Conservation (phyloP, 2,888 invertebrate genomes). For the Hololepta plana region DNA sequence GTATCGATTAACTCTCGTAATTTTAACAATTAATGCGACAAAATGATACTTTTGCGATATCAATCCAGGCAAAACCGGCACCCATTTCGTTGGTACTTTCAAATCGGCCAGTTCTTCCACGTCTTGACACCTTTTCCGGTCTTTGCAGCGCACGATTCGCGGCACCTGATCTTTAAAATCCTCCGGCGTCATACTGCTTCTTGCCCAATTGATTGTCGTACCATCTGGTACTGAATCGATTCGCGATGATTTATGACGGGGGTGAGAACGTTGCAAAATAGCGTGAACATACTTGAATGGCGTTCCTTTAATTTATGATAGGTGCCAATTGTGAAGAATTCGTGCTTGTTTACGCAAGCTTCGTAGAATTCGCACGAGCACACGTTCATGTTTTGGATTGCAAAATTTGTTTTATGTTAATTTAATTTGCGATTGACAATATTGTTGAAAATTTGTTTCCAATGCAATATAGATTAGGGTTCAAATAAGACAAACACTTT, state of each 20-base stretch:
- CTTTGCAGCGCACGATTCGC: conserved; percentile 4
- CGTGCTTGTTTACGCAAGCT: conserved; percentile 10
- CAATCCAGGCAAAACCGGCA: conserved; percentile 14
- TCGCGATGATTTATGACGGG: too few species aligned
- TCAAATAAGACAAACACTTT: too few species aligned
- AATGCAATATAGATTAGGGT: too few species aligned
- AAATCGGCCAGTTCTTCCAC: not conserved
- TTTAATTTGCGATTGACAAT: conserved; percentile 1
- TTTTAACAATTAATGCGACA: too few species aligned
- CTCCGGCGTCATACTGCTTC: conserved; percentile 6
- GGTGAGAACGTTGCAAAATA: too few species aligned
- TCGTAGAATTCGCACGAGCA: conserved; percentile 13
- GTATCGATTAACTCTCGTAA: too few species aligned
- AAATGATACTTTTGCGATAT: conserved; percentile 14
- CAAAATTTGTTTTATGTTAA: conserved; percentile 1
- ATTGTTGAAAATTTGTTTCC: too few species aligned
- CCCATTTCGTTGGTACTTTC: conserved; percentile 13
- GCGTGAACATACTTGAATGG: too few species aligned
- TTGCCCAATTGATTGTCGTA: conserved; percentile 9
- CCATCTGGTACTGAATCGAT: too few species aligned
- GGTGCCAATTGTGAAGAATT: conserved; percentile 12
- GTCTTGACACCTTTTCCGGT: too few species aligned
- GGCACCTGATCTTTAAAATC: conserved; percentile 8
- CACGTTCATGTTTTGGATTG: conserved; percentile 10
- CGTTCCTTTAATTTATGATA: conserved; percentile 3